These are phyloP conservation scores for Silurus meridionalis DNA, from an alignment of 2,113 vertebrate species.

Conservation along the genomic window DNA sequence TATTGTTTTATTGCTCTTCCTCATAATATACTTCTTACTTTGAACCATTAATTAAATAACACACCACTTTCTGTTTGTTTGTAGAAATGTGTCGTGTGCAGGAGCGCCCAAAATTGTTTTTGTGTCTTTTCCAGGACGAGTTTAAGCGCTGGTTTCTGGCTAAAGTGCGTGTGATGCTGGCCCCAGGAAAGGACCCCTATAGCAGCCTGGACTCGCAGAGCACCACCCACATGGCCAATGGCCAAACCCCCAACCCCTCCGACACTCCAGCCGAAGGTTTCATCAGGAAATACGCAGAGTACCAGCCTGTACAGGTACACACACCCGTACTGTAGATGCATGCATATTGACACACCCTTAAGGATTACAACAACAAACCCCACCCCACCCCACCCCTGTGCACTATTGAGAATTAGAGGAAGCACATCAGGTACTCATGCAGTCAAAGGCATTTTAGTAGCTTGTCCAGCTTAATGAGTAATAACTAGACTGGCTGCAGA, in stretches of 20 bases:
- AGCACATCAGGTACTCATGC: background rate
- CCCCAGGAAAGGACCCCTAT: conserved; percentile 79
- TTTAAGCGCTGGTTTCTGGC: conserved; percentile 94
- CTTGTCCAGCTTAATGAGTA: background rate
- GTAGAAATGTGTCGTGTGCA: too few species aligned
- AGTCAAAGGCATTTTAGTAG: background rate
- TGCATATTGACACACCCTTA: background rate
- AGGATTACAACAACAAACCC: background rate
- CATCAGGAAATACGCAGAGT: conserved; percentile 71
- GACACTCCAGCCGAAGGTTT: conserved; percentile 71
- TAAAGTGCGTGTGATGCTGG: conserved; percentile 84
- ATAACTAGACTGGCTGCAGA: background rate
- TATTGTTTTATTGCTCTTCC: too few species aligned
- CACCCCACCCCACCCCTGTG: background rate
- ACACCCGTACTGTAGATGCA: background rate
- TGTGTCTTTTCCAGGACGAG: conserved; percentile 80
- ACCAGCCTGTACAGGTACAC: conserved; percentile 61
- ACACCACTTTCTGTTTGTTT: too few species aligned
- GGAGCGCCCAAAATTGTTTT: background rate
- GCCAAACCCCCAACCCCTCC: conserved; percentile 69
- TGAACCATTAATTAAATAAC: too few species aligned
- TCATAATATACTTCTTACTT: background rate
- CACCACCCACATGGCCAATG: conserved; percentile 76
- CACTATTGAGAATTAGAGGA: background rate
- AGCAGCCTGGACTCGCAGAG: conserved; percentile 74